A percentile compares a stretch with the other conserved stretches of the same genome.
phyloP scores from a whole-genome alignment of 2,113 vertebrate genomes.

The Coptodon bakossiorum region DNA sequence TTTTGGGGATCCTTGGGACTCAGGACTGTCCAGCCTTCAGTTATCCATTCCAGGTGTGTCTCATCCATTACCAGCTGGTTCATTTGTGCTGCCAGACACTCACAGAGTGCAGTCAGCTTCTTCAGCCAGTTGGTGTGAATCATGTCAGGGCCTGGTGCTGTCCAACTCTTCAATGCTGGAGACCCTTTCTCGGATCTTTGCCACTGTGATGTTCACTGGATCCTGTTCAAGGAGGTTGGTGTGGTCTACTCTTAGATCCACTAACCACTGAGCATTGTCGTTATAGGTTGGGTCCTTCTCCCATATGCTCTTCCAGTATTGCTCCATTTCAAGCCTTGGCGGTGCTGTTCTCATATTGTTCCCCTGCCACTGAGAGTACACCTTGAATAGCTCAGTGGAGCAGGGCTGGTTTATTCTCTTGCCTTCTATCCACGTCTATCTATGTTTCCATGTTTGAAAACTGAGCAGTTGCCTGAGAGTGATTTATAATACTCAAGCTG shows the following conservation, averaged over 20 bases:
- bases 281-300: background rate
- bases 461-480: background rate
- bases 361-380: background rate
- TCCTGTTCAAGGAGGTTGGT: background rate
- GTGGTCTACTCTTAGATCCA: background rate
- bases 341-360: background rate
- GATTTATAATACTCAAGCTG: slow-evolving; percentile 43
- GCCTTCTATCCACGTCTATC: rapidly evolving
- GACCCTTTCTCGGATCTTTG: background rate
- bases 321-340: background rate
- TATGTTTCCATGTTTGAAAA: background rate
- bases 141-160: background rate
- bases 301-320: background rate
- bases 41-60: background rate
- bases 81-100: background rate
- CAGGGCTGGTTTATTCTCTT: background rate
- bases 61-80: background rate
- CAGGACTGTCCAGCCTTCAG: background rate
- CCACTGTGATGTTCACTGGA: background rate
- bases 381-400: background rate
- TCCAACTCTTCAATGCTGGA: background rate
- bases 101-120: background rate
- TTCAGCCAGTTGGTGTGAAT: background rate
- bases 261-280: background rate
- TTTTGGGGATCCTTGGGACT: background rate